Evolutionary conservation across 92 coral and sea anemone species (phyloP).

Genomic region (Pocillopora grandis): DNA sequence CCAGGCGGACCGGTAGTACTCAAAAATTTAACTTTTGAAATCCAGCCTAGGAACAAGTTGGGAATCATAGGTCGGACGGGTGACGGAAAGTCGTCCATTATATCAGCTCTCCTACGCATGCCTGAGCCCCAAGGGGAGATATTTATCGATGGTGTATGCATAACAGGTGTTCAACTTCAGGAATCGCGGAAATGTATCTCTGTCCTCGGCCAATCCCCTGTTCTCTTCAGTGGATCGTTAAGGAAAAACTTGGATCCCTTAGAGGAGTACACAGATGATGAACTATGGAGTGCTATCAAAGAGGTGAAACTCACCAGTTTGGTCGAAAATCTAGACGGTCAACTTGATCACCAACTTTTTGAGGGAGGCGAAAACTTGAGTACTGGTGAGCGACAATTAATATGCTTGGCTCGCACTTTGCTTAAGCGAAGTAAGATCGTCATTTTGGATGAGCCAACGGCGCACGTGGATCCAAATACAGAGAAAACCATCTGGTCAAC

Average conservation of each 20-base stretch:
- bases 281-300: constrained; percentile 20
- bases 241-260: constrained; percentile 35
- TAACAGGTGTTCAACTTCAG: background rate
- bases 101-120: constrained; percentile 18
- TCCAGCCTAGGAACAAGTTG: background rate
- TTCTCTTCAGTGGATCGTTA: constrained; percentile 33
- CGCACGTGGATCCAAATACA: constrained; percentile 3
- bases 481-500: constrained; percentile 14
- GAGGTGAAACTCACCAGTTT: background rate
- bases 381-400: constrained; percentile 15
- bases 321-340: constrained; percentile 6
- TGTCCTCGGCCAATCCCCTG: constrained; percentile 27
- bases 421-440: constrained; percentile 6
- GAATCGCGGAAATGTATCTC: background rate
- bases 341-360: constrained; percentile 17
- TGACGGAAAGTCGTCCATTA: constrained; percentile 14
- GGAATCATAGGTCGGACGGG: constrained; percentile 29
- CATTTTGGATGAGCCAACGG: constrained; percentile 13
- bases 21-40: constrained; percentile 1
- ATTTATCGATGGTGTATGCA: background rate
- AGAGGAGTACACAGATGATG: constrained; percentile 15
- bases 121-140: constrained; percentile 20
- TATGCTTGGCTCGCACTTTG: constrained; percentile 28
- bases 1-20: constrained; percentile 11
- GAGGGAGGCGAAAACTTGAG: constrained; percentile 21